phyloP scores from a whole-genome alignment of 2,888 invertebrate genomes.

The Hydrotaea cyrtoneurina region DNA sequence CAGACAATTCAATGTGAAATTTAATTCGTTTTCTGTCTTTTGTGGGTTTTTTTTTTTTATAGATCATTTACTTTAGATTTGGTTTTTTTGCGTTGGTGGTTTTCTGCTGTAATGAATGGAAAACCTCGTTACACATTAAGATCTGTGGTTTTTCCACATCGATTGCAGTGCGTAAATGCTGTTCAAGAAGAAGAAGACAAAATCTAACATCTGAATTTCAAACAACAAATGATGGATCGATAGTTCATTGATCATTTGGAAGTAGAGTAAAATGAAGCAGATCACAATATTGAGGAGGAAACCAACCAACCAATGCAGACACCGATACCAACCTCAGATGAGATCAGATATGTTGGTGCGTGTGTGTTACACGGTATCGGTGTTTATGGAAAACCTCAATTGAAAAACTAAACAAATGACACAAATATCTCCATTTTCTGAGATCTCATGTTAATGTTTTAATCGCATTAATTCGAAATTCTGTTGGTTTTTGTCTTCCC shows the following conservation, averaged over 20 bases:
- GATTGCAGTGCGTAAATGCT: neutral
- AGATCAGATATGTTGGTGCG: neutral
- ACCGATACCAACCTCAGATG: conserved; percentile 5
- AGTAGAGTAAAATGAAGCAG: conserved; percentile 49
- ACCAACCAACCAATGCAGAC: conserved; percentile 1
- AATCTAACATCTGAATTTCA: neutral
- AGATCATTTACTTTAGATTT: conserved; percentile 15
- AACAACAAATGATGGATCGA: neutral
- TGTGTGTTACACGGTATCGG: neutral
- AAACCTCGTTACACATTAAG: conserved; percentile 37
- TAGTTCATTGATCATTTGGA: conserved; percentile 23
- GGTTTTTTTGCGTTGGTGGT: neutral
- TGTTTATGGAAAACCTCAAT: neutral
- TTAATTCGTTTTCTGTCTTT: conserved; percentile 57
- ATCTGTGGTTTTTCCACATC: conserved; percentile 13
- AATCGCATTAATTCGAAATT: conserved; percentile 24
- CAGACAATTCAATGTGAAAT: conserved; percentile 57
- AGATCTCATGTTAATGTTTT: conserved; percentile 24
- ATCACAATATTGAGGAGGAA: conserved; percentile 4
- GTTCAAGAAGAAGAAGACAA: neutral
- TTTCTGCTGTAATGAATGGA: conserved; percentile 36
- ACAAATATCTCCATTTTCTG: conserved; percentile 12
- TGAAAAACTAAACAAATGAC: conserved; percentile 33
- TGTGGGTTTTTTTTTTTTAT: neutral
- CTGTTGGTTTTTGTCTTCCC: neutral